These are phyloP conservation scores for Diuraphis noxia DNA, from an alignment of 1,140 invertebrate species.

Conservation along the genomic window DNA sequence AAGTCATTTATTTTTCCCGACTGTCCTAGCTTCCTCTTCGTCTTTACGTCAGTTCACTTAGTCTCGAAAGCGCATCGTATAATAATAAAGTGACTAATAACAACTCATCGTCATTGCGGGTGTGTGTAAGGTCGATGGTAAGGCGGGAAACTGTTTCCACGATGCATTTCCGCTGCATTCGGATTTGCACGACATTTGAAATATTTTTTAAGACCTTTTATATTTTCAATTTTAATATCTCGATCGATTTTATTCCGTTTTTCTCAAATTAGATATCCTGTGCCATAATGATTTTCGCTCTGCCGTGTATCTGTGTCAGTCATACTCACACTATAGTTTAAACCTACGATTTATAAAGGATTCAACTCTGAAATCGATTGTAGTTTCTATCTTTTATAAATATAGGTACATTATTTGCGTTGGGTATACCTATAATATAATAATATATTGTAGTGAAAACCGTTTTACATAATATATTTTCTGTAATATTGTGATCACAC, in stretches of 20 bases:
- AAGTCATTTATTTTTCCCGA: conserved; percentile 48
- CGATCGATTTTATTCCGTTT: not conserved
- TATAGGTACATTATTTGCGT: no score
- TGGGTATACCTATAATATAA: no score
- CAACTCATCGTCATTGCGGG: not conserved
- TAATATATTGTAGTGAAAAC: no score
- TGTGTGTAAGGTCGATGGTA: not conserved
- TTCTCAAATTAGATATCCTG: not conserved
- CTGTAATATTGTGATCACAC: not conserved
- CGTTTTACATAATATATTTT: no score
- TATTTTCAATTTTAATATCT: not conserved
- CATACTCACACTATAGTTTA: not conserved
- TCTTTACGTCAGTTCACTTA: not conserved
- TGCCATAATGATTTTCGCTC: not conserved
- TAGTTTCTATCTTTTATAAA: not conserved
- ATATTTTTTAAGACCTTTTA: not conserved
- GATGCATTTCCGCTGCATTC: not conserved
- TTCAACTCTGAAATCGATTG: not conserved
- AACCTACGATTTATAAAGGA: not conserved
- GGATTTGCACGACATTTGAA: not conserved
- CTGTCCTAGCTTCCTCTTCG: not conserved
- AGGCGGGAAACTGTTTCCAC: conserved; percentile 11
- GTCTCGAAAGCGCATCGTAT: not conserved
- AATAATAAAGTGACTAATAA: conserved; percentile 12
- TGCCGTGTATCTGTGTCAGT: not conserved